phyloP scores from a whole-genome alignment of 2,797 vertebrate genomes.

The Trachurus trachurus region DNA sequence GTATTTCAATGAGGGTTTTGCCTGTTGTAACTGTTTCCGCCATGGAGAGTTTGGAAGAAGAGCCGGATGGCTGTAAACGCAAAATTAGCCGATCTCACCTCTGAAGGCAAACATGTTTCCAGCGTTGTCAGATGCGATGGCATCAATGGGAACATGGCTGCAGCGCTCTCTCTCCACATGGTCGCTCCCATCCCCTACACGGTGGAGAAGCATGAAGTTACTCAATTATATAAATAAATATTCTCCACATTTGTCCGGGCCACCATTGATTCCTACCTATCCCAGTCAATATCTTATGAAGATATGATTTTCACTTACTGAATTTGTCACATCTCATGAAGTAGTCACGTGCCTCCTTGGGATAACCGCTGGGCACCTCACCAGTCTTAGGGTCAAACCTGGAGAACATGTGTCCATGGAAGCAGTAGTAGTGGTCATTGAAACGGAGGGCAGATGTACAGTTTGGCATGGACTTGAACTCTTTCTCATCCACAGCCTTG shows the following conservation, averaged over 20 bases:
- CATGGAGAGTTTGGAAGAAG: no score
- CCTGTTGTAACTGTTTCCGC: no score
- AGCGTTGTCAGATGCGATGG: slow-evolving; percentile 80
- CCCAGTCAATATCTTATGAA: no score
- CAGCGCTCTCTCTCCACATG: slow-evolving; percentile 80
- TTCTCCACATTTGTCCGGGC: neutral
- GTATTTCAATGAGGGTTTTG: no score
- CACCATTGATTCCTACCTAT: neutral
- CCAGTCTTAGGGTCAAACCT: slow-evolving; percentile 89
- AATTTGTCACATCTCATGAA: slow-evolving; percentile 89
- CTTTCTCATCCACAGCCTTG: slow-evolving; percentile 76
- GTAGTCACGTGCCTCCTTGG: slow-evolving; percentile 87
- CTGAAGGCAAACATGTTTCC: slow-evolving; percentile 87
- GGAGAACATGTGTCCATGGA: slow-evolving; percentile 87
- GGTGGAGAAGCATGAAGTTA: neutral
- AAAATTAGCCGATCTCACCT: slow-evolving; percentile 75
- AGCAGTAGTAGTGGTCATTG: slow-evolving; percentile 89
- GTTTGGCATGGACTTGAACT: slow-evolving; percentile 80
- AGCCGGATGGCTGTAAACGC: no score
- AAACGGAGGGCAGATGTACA: slow-evolving; percentile 86
- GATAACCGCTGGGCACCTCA: slow-evolving; percentile 79
- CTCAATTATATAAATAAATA: no score
- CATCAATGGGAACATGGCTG: slow-evolving; percentile 85
- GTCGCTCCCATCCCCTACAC: slow-evolving; percentile 63
- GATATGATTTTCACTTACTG: slow-evolving; percentile 77